A percentile compares a stretch with the other conserved stretches of the same genome.
Evolutionary conservation across 2,888 invertebrate species (phyloP).

Genomic region (Gryllus longicercus): DNA sequence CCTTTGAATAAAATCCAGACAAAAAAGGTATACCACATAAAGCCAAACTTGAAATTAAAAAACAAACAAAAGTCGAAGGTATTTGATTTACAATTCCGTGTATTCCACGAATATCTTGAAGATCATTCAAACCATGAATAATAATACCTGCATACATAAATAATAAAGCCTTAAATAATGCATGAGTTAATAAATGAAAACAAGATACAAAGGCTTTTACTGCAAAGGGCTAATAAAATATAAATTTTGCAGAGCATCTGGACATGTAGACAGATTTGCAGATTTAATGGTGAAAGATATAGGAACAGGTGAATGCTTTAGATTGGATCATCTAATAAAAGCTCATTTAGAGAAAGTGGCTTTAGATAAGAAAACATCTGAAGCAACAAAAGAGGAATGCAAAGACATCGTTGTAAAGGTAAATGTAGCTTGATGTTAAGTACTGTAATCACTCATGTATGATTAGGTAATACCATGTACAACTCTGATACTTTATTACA

Average conservation of each 20-base stretch:
- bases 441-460: too few relatives aligned
- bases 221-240: not conserved
- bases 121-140: too few relatives aligned
- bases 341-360: constrained; percentile 59
- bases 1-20: too few relatives aligned
- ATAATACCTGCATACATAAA: too few relatives aligned
- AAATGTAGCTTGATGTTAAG: constrained; percentile 21
- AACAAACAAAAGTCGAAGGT: too few relatives aligned
- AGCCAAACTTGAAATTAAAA: too few relatives aligned
- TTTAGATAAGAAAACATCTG: constrained; percentile 33
- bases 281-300: constrained; percentile 99
- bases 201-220: not conserved
- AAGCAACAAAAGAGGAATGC: constrained; percentile 61
- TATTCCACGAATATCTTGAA: too few relatives aligned
- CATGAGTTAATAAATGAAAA: too few relatives aligned
- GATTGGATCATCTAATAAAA: constrained; percentile 96
- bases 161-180: too few relatives aligned
- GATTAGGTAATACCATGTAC: too few relatives aligned
- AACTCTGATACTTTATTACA: not conserved
- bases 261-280: constrained; percentile 98
- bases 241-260: constrained; percentile 70
- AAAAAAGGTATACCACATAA: too few relatives aligned
- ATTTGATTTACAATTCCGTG: too few relatives aligned
- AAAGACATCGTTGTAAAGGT: constrained; percentile 72
- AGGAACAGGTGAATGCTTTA: constrained; percentile 94